phyloP scores from a whole-genome alignment of 2,888 invertebrate genomes.

The Endotricha flammealis region DNA sequence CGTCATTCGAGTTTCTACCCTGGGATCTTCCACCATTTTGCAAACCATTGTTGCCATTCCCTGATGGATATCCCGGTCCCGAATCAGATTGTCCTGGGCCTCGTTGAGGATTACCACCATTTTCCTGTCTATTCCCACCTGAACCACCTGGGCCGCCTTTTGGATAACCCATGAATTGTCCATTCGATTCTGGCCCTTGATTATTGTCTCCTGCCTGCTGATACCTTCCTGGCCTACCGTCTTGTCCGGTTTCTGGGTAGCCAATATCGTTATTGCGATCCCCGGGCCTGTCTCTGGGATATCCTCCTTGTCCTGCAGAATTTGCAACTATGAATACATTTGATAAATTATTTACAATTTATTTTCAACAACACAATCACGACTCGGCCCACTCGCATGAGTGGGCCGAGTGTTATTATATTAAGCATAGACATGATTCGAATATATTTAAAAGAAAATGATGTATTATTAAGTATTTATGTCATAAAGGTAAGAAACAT shows the following conservation, averaged over 20 bases:
- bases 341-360: too few species aligned
- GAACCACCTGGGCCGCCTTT: conserved; percentile 30
- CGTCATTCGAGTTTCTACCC: too few species aligned
- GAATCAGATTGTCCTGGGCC: conserved; percentile 20
- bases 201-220: conserved; percentile 23
- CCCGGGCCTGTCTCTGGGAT: conserved; percentile 27
- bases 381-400: too few species aligned
- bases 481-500: too few species aligned
- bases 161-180: conserved; percentile 26
- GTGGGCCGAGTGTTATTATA: too few species aligned
- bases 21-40: conserved; percentile 13
- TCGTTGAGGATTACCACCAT: conserved; percentile 25
- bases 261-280: conserved; percentile 19
- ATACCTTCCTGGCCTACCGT: conserved; percentile 15
- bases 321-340: too few species aligned
- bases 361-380: too few species aligned
- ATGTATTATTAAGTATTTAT: too few species aligned
- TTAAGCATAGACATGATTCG: too few species aligned
- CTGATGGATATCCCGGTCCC: conserved; percentile 6
- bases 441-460: too few species aligned
- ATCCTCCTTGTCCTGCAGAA: too few species aligned
- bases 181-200: conserved; percentile 26
- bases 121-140: conserved; percentile 26
- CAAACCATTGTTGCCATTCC: background rate
- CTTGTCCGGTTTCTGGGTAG: conserved; percentile 6